Percentiles rank a stretch among this genome's conserved stretches.
These are phyloP conservation scores for Chaenogobius annularis DNA, from an alignment of 2,113 vertebrate species.

Conservation along the genomic window DNA sequence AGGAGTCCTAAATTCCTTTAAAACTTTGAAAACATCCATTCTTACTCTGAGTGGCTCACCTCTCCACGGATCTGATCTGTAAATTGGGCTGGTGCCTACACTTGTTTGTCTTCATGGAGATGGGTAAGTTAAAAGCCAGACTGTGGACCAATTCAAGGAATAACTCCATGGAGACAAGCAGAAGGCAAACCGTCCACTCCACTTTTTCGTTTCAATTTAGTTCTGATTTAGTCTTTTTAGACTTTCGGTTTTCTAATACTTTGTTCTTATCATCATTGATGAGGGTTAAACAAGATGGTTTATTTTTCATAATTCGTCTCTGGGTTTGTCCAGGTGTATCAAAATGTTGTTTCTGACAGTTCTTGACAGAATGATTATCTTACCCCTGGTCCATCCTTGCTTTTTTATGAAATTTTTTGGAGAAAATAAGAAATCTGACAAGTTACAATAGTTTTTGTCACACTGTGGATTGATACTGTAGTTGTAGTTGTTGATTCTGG, in stretches of 20 bases:
- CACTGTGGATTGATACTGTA: background rate
- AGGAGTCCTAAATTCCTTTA: no score
- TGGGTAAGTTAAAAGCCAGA: background rate
- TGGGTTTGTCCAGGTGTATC: background rate
- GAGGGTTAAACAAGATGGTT: no score
- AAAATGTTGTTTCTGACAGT: no score
- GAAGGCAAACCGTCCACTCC: no score
- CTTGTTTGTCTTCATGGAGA: background rate
- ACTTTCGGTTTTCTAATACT: background rate
- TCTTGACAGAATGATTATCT: background rate
- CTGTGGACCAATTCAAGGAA: background rate
- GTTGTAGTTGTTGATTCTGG: background rate
- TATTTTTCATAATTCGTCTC: background rate
- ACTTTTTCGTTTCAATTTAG: background rate
- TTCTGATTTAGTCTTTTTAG: background rate
- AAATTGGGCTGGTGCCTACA: background rate
- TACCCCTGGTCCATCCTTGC: background rate
- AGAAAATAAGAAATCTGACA: background rate
- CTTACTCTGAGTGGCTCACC: background rate
- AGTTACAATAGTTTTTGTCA: slow-evolving; percentile 3
- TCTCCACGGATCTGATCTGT: background rate
- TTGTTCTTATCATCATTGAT: background rate
- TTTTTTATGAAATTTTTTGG: background rate
- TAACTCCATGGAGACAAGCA: background rate
- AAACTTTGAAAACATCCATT: background rate